phyloP scores from a whole-genome alignment of 2,113 vertebrate genomes.

The Anarhynchus alexandrinus region DNA sequence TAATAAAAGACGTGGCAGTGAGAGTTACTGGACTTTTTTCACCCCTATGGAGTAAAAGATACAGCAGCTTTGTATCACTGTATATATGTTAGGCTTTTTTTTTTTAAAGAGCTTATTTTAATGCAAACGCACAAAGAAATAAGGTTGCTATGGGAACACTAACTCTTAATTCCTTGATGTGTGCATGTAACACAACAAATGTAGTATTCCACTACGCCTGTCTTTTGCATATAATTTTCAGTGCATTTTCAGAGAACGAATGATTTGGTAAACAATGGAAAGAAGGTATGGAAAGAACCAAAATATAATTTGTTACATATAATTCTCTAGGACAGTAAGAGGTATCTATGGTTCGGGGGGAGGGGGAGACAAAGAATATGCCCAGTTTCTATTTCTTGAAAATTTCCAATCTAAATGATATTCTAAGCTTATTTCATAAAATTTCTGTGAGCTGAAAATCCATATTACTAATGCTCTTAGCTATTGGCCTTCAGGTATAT shows the following conservation, averaged over 20 bases:
- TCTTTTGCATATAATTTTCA: neutral
- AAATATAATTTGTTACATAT: neutral
- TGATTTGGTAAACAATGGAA: neutral
- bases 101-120: constrained; percentile 8
- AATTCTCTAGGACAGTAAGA: neutral
- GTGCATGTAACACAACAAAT: constrained; percentile 18
- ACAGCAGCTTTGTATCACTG: neutral
- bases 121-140: constrained; percentile 17
- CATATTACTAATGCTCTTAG: neutral
- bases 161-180: constrained; percentile 42
- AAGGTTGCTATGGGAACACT: constrained; percentile 62
- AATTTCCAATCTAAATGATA: neutral
- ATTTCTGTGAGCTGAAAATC: neutral
- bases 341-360: neutral
- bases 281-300: neutral
- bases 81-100: neutral
- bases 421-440: neutral
- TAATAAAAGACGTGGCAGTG: neutral
- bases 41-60: neutral
- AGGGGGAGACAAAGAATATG: neutral
- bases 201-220: neutral
- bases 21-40: neutral
- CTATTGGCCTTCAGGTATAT: neutral
- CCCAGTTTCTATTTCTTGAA: neutral
- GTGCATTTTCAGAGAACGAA: neutral